Base-by-base conservation (phyloP, 1,140 invertebrate genomes). In the Paracyclopina nana region DNA sequence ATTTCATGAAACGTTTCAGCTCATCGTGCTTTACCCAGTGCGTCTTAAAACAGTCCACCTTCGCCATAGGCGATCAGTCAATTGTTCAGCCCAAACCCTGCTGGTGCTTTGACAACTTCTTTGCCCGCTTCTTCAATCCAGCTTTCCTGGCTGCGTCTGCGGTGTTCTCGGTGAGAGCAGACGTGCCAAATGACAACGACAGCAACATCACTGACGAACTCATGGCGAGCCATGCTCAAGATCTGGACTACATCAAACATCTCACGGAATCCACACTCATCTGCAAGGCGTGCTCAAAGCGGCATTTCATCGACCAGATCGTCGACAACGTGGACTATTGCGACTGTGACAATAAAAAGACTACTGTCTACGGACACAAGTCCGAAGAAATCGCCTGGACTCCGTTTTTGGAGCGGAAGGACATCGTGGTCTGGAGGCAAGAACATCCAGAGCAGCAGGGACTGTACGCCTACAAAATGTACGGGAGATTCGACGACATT, bases 401-500 rank as follows among this genome's bases (percentile, higher is more conserved):
- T 20, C 48, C 48, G 16, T 50, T 50, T 25, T 20, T 50, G 6
- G 48, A 50, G 34, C 28, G 30, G 2, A 31, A 31, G n/a, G 34
- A 50, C 16, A 38, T 50, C 24, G 12, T 50, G 4, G 48, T 50
- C 25, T 50, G 48, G 48, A 31, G 48, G 5, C 31, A 38, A 31
- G 29, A 41, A 8, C 48, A 50, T 22, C 48, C 48, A 9, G 5
- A 3, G 9, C 11, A 20, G 29, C n/a, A 31, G 14, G 48, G 48
- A 41, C 14, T 50, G 28, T 50, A 50, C 30, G 18, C 29, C 24
- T 50, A 50, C 48, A 50, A 50, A 38, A 50, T 50, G 48, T 50
- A 50, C 30, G 48, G 48, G 11, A n/a, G 34, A 6, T 50, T 50
- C 16, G 29, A 50, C 4, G 48, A 50, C 16, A 31, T 50, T 2